Conservation (phyloP, 2,888 invertebrate species). For the Syrphus vitripennis region DNA sequence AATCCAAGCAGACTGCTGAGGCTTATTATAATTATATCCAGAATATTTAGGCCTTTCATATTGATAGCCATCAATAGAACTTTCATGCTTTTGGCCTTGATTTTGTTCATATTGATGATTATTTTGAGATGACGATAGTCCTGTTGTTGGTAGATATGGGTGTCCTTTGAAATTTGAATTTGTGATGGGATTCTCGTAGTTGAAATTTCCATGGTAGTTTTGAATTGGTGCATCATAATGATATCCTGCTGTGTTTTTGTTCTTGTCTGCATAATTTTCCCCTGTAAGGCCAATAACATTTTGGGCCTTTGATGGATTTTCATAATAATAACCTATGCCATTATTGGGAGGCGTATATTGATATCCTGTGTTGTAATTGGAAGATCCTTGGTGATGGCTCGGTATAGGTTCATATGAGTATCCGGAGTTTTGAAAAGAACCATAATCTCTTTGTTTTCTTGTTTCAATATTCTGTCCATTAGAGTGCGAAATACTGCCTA, state of each 20-base stretch:
- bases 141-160: neutral
- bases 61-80: neutral
- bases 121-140: neutral
- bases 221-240: neutral
- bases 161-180: slow-evolving; percentile 19
- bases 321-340: neutral
- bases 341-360: neutral
- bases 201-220: neutral
- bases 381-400: neutral
- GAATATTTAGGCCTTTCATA: neutral
- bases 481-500: neutral
- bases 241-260: neutral
- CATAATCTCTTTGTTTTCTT: neutral
- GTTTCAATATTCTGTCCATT: neutral
- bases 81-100: neutral
- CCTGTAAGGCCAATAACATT: neutral
- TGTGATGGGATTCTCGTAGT: neutral
- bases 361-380: neutral
- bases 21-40: slow-evolving; percentile 5
- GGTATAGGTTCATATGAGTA: neutral
- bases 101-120: neutral
- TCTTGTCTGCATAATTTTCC: neutral
- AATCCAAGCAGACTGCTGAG: neutral
- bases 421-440: neutral
- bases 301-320: neutral